Evolutionary conservation across 2,888 invertebrate species (phyloP), one percentile per base, ranked within the genome.

Genomic region (Pedicia rivosa): DNA sequence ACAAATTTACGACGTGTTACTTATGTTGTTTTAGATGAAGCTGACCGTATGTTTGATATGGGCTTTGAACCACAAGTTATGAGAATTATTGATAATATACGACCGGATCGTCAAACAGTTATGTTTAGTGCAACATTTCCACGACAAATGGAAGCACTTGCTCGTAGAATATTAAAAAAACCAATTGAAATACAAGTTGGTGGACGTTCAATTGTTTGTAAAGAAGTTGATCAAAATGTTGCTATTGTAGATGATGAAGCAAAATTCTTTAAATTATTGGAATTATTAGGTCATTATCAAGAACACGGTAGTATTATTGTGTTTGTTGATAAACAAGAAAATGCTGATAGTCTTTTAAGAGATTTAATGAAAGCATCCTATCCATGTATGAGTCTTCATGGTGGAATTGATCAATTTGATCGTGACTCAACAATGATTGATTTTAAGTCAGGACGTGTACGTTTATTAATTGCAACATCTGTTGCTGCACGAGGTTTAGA

Each of bases 21-120:
- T 0, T 99, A 95, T 55, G 78, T 98, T 29, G 98, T 99, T 2
- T 63, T 99, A 25, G 98, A 99, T 58, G 98, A 99, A 62, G 98
- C 98, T 0, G 98, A 99, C 60, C 70, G 98, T 28, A 98, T 98
- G 98, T 98, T 98, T 57, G 98, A 99, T 57, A 95, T 98, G 94
- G 95, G 95, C 13, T 99, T 98, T 56, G 98, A 98, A 41, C 61
- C 61, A 16, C 61, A 62, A 44, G 91, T 91, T 5, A 95, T 92
- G 90, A 74, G 91, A 48, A 95, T 99, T 38, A 83, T 98, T 47
- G 95, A 97, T 57, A 95, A 95, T 57, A 82, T 97, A 1, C 69
- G 95, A 17, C 95, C 95, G 0, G 97, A 98, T 59, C 64, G 95
- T 34, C 97, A 99, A 62, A 95, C 95, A 0, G 97, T 99, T 10